phyloP scores from a whole-genome alignment of 2,888 invertebrate species.

The Automeris io region DNA sequence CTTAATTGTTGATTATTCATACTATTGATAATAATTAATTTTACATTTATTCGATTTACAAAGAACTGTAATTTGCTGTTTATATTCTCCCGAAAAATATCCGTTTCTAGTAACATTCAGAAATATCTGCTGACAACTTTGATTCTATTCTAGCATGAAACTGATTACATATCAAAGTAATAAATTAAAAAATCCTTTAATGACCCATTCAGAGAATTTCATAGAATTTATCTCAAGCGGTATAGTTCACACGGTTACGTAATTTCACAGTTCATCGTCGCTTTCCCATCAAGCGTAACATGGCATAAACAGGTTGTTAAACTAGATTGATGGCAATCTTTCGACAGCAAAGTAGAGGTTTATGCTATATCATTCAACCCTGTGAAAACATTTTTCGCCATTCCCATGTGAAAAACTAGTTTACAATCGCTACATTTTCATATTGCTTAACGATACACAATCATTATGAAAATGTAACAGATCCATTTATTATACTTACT shows the following conservation, averaged over 20 bases:
- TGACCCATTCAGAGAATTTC: conserved; percentile 1
- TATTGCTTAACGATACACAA: not conserved
- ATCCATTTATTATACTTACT: conserved; percentile 78
- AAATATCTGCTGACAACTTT: no score
- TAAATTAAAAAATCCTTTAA: not conserved
- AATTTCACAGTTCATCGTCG: conserved; percentile 17
- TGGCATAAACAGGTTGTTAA: conserved; percentile 8
- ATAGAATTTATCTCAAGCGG: not conserved
- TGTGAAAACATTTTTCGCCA: not conserved
- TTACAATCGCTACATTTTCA: not conserved
- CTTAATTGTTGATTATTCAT: no score
- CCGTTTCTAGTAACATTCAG: no score
- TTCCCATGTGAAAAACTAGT: not conserved
- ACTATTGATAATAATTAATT: no score
- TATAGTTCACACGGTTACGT: conserved; percentile 20
- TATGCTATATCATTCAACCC: not conserved
- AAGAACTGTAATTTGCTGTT: no score
- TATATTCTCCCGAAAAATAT: no score
- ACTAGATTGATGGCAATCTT: conserved; percentile 10
- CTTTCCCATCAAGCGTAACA: conserved; percentile 25
- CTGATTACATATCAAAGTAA: no score
- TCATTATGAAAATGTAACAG: not conserved
- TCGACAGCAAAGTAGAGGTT: not conserved
- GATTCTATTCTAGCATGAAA: no score
- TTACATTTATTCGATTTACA: no score